Evolutionary conservation across 1,140 invertebrate species (phyloP).

Genomic region (Yoshiicerus persimilis): DNA sequence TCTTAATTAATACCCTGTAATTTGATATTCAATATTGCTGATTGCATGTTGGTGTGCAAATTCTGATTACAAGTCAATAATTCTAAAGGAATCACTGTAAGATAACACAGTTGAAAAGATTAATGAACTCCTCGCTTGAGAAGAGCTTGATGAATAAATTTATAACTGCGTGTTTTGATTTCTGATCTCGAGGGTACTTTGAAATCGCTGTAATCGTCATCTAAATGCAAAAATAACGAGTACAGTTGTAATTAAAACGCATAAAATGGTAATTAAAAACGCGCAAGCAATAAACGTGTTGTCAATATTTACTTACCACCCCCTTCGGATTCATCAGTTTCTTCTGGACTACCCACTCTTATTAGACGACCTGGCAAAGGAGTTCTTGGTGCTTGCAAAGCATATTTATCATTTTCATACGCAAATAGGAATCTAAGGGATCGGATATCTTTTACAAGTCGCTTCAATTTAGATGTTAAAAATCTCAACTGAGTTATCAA

Average conservation of each 20-base stretch:
- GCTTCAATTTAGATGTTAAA: neutral
- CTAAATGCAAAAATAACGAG: neutral
- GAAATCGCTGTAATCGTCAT: slow-evolving; percentile 37
- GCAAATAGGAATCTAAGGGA: neutral
- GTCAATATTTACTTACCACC: neutral
- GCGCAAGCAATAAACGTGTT: neutral
- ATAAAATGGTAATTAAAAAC: neutral
- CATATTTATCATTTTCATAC: slow-evolving; percentile 24
- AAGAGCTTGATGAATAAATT: slow-evolving; percentile 36
- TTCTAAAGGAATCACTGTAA: too few relatives aligned
- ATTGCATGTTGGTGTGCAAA: too few relatives aligned
- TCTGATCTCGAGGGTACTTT: slow-evolving; percentile 41
- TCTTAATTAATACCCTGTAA: too few relatives aligned
- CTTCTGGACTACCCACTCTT: slow-evolving; percentile 38
- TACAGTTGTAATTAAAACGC: neutral
- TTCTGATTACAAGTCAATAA: too few relatives aligned
- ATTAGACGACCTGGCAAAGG: slow-evolving; percentile 18
- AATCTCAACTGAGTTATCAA: slow-evolving; percentile 2
- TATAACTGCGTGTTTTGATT: slow-evolving; percentile 42
- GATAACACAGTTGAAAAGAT: too few relatives aligned
- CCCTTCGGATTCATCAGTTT: slow-evolving; percentile 21
- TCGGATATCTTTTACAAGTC: neutral
- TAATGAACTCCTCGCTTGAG: slow-evolving; percentile 33
- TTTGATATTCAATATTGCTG: too few relatives aligned
- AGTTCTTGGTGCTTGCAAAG: neutral